phyloP scores from a whole-genome alignment of 1,140 invertebrate genomes.

The Drosophila rhopaloa region DNA sequence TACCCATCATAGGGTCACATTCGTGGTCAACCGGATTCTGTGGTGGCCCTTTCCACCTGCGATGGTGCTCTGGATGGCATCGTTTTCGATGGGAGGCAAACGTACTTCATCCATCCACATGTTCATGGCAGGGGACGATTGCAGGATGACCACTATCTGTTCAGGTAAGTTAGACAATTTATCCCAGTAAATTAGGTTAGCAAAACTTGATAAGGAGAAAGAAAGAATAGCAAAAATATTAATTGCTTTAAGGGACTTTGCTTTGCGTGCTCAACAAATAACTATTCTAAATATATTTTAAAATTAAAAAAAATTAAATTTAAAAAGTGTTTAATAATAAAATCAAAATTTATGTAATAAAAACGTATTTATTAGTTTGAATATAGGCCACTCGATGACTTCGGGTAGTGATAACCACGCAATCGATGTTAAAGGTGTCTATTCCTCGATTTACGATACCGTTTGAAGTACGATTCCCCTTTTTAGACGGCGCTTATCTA shows the following conservation, averaged over 20 bases:
- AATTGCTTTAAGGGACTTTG: neutral
- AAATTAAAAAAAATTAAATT: neutral
- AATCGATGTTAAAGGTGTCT: no score
- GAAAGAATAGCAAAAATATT: neutral
- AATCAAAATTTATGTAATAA: neutral
- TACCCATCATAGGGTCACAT: slow-evolving; percentile 87
- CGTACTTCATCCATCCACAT: slow-evolving; percentile 90
- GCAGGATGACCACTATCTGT: slow-evolving; percentile 78
- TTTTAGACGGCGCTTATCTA: slow-evolving; percentile 50
- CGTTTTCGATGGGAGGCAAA: slow-evolving; percentile 91
- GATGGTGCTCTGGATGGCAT: slow-evolving; percentile 91
- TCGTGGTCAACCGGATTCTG: slow-evolving; percentile 89
- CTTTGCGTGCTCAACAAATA: no score
- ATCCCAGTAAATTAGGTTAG: neutral
- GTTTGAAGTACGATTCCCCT: neutral
- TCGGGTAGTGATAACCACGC: neutral
- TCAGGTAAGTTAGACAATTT: slow-evolving; percentile 58
- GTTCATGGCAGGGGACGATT: slow-evolving; percentile 59
- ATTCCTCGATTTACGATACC: neutral
- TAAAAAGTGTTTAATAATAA: no score
- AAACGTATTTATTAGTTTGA: neutral
- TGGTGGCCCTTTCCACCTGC: slow-evolving; percentile 95
- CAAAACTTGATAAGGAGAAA: neutral
- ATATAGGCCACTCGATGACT: neutral
- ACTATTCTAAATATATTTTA: no score